Percentiles rank a stretch among this genome's conserved stretches.
Evolutionary conservation across 92 coral and sea anemone genomes (phyloP).

Genomic region (Isaurus tuberculatus): DNA sequence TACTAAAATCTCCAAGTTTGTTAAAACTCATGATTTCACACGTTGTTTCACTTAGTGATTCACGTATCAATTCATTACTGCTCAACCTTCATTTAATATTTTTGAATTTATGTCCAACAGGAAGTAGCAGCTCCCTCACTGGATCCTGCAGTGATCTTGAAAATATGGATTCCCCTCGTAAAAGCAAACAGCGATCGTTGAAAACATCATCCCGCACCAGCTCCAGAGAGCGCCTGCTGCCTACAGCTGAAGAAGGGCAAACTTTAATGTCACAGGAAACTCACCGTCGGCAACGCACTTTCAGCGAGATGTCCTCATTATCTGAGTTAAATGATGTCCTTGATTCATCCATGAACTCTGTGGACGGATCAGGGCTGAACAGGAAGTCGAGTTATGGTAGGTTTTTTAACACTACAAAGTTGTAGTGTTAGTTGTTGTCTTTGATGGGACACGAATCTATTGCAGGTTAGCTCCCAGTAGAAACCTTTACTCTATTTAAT

Average conservation of each 20-base stretch:
- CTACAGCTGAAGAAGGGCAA: slow-evolving; percentile 58
- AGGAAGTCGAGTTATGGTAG: slow-evolving; percentile 45
- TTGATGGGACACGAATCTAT: too few species aligned
- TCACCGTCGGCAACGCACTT: slow-evolving; percentile 68
- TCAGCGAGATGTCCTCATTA: slow-evolving; percentile 80
- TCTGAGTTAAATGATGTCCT: slow-evolving; percentile 68
- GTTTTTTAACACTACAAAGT: too few species aligned
- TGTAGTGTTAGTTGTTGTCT: too few species aligned
- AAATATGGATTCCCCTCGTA: slow-evolving; percentile 72
- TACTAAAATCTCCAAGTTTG: too few species aligned
- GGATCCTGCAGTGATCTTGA: slow-evolving; percentile 80
- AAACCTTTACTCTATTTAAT: too few species aligned
- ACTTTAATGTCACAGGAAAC: slow-evolving; percentile 52
- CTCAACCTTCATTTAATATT: background rate
- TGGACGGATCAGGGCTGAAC: slow-evolving; percentile 60
- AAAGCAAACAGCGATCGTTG: slow-evolving; percentile 21
- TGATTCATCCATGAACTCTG: slow-evolving; percentile 64
- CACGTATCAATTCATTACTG: too few species aligned
- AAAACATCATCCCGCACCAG: slow-evolving; percentile 73
- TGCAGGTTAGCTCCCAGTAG: too few species aligned
- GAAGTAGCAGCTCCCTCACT: slow-evolving; percentile 75
- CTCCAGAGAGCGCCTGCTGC: slow-evolving; percentile 73
- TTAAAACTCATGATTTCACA: too few species aligned
- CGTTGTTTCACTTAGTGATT: too few species aligned
- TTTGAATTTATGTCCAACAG: background rate